Conservation (phyloP, 53 echinoderm and acorn worm genomes). For the Paracentrotus lividus region DNA sequence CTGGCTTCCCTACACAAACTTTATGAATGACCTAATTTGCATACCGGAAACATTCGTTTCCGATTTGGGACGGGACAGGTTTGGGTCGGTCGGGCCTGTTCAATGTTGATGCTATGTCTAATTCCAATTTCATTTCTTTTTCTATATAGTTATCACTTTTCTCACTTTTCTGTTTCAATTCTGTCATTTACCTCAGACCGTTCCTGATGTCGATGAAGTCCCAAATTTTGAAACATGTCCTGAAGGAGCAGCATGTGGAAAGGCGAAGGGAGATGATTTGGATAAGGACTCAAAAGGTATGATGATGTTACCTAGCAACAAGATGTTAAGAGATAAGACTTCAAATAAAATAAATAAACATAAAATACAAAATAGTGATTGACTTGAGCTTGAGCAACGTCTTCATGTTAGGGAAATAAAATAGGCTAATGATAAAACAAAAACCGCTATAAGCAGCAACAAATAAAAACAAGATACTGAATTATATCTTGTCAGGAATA, state of each 20-base stretch:
- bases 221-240: slow-evolving; percentile 57
- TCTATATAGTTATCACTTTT: neutral
- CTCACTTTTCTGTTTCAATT: neutral
- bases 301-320: neutral
- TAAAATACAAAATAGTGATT: neutral
- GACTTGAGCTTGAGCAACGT: neutral
- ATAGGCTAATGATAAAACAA: too few relatives aligned
- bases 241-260: slow-evolving; percentile 65
- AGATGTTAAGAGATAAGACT: neutral
- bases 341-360: too few relatives aligned
- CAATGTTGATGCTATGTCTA: neutral
- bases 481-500: too few relatives aligned
- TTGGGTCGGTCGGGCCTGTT: neutral
- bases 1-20: slow-evolving; percentile 62
- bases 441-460: too few relatives aligned
- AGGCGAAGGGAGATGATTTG: slow-evolving; percentile 78
- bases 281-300: slow-evolving; percentile 94
- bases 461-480: too few relatives aligned
- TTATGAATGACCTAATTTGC: slow-evolving; percentile 74
- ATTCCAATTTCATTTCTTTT: neutral
- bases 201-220: slow-evolving; percentile 90
- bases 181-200: slow-evolving; percentile 73
- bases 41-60: slow-evolving; percentile 73
- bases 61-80: slow-evolving; percentile 52
- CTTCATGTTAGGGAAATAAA: neutral